Evolutionary conservation across 1,140 invertebrate species (phyloP), one percentile per base, ranked within the genome.

Genomic region (Aphis craccivora): DNA sequence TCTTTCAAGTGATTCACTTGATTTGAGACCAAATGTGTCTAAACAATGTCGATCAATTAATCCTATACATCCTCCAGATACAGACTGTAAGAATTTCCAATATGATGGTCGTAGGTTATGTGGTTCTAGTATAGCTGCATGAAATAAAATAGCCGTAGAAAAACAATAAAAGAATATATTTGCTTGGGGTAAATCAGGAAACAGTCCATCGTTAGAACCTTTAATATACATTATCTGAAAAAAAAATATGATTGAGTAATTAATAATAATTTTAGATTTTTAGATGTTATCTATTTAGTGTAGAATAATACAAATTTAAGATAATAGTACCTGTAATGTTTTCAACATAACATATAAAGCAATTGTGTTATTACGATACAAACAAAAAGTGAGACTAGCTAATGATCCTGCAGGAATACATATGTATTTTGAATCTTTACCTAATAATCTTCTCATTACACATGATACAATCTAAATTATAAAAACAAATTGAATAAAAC

Each of bases 71-170:
- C 97, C 96, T 76, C 97, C 97, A 18, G 98, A 98, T 55, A 98
- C 95, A 94, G 96, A 96, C 93, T 97, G 96, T 53, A 98, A 95
- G 95, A 98, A 98, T 95, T 97, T 97, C 96, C 97, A 98, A 95
- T 98, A 98, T n/a, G 97, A 97, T 23, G 97, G 95, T 94, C 98
- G 96, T 81, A 98, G 95, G 94, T 97, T 97, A 94, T 97, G 96
- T 25, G 98, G 97, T 95, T 98, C 97, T 91, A 98, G 94, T 48
- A 98, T 96, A 94, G 97, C 97, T 76, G 96, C 97, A 95, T 98
- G 97, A 94, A 98, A 98, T 30, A 98, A 95, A 94, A 97, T 95
- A 43, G 97, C 97, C 20, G 97, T 98, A 94, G 97, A 97, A 94
- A 97, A 95, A 91, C 97, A 97, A 95, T 98, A 98, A n/a, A 98